Conservation (phyloP, 2,797 vertebrate genomes). For the Epinephelus awoara region DNA sequence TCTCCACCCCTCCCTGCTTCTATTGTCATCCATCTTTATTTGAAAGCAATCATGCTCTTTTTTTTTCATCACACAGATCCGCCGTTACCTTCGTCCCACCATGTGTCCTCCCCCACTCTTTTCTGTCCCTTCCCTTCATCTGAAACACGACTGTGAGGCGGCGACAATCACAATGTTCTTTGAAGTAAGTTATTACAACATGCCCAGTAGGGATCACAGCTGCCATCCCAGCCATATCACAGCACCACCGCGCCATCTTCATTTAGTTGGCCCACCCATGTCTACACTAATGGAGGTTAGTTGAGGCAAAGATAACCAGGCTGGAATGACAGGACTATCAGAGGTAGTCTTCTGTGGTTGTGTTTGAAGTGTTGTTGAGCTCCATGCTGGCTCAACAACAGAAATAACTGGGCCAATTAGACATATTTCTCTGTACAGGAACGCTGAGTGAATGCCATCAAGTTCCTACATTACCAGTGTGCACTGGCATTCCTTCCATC, state of each 20-base stretch:
- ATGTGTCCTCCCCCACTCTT: conserved; percentile 48
- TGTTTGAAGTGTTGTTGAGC: conserved; percentile 24
- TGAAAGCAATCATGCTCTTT: conserved; percentile 37
- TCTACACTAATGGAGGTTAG: conserved; percentile 33
- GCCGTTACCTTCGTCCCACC: conserved; percentile 48
- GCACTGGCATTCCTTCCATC: neutral
- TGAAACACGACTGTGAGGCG: conserved; percentile 30
- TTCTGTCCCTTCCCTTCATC: conserved; percentile 42
- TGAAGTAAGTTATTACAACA: conserved; percentile 61
- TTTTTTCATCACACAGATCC: conserved; percentile 29
- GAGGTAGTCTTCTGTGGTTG: neutral
- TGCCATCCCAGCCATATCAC: conserved; percentile 37
- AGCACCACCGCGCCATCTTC: conserved; percentile 33
- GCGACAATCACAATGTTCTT: conserved; percentile 54
- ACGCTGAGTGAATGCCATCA: neutral
- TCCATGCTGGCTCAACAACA: neutral
- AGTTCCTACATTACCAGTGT: neutral
- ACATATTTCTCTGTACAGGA: conserved; percentile 14
- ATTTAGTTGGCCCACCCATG: conserved; percentile 43
- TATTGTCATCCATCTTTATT: conserved; percentile 44
- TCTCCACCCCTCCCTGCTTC: conserved; percentile 11
- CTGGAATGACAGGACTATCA: conserved; percentile 26
- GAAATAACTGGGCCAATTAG: conserved; percentile 3
- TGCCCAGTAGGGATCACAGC: conserved; percentile 44
- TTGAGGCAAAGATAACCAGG: conserved; percentile 16